Conservation (phyloP, 1,140 invertebrate genomes). For the Heliconius hewitsoni region DNA sequence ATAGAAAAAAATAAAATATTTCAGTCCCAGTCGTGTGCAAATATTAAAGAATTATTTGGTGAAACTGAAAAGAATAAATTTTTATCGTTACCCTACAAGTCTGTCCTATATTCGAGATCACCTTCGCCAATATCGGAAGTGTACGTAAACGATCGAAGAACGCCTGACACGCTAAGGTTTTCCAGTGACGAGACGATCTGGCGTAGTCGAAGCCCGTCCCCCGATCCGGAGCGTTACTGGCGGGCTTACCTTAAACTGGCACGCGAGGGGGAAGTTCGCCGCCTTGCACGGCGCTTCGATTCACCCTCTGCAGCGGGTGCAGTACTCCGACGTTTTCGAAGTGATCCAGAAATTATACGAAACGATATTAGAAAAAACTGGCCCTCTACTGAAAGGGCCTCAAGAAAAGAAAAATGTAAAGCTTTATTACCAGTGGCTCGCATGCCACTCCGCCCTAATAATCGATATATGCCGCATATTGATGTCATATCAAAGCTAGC, state of each 20-base stretch:
- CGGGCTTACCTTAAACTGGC: slow-evolving; percentile 86
- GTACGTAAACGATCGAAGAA: slow-evolving; percentile 63
- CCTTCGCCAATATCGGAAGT: slow-evolving; percentile 70
- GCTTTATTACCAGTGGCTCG: slow-evolving; percentile 83
- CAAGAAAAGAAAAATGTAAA: slow-evolving; percentile 74
- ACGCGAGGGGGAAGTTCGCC: slow-evolving; percentile 88
- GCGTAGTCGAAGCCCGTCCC: slow-evolving; percentile 85
- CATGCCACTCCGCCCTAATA: slow-evolving; percentile 84
- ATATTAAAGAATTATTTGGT: slow-evolving; percentile 90
- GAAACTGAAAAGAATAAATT: slow-evolving; percentile 83
- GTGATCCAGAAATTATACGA: slow-evolving; percentile 88
- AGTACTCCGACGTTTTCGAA: slow-evolving; percentile 84
- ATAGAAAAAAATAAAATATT: slow-evolving; percentile 62
- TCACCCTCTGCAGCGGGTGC: slow-evolving; percentile 71
- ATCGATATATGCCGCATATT: slow-evolving; percentile 92
- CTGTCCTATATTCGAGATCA: slow-evolving; percentile 68
- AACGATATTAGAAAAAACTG: slow-evolving; percentile 81
- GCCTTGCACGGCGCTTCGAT: slow-evolving; percentile 88
- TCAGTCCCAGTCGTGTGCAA: slow-evolving; percentile 86
- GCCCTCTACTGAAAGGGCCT: slow-evolving; percentile 66
- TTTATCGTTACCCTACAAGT: slow-evolving; percentile 67
- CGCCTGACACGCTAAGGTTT: slow-evolving; percentile 76
- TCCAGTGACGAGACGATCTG: slow-evolving; percentile 85
- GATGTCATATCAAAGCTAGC: slow-evolving; percentile 93
- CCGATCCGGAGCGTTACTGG: slow-evolving; percentile 86